A percentile compares a stretch with the other conserved stretches of the same genome.
Evolutionary conservation across 2,888 invertebrate species (phyloP).

Genomic region (Tryphoninae sp.): DNA sequence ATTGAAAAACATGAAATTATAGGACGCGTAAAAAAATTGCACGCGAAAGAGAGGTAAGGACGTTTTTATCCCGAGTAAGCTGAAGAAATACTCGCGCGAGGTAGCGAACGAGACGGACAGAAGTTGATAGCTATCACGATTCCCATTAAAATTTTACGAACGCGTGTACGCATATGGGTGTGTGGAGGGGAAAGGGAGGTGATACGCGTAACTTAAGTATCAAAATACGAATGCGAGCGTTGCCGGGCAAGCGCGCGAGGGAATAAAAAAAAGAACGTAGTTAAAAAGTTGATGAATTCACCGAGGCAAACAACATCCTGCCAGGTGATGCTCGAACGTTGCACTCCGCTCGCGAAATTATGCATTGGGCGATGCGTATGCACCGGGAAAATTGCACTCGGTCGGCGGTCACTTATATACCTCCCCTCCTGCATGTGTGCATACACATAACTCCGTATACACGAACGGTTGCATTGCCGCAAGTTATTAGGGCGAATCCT

Average conservation of each 20-base stretch:
- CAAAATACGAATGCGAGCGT: constrained; percentile 29
- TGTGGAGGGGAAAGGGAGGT: no score
- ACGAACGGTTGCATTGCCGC: background rate
- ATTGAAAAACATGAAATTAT: background rate
- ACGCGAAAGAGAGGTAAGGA: no score
- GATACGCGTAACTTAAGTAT: constrained; percentile 13
- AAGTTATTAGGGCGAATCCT: constrained; percentile 35
- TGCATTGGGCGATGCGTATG: constrained; percentile 38
- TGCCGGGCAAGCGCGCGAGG: constrained; percentile 1
- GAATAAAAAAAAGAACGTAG: background rate
- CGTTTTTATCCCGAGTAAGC: background rate
- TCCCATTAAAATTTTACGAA: constrained; percentile 40
- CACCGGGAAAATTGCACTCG: constrained; percentile 48
- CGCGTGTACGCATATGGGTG: background rate
- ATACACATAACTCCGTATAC: background rate
- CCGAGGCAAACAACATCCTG: constrained; percentile 50
- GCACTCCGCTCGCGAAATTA: constrained; percentile 52
- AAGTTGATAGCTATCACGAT: constrained; percentile 28
- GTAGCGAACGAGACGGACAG: background rate
- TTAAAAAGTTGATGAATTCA: constrained; percentile 4
- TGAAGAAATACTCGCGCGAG: background rate
- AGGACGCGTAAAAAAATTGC: no score
- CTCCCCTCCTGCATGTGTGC: background rate
- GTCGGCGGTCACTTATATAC: constrained; percentile 30
- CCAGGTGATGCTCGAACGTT: constrained; percentile 56